Percentiles rank a stretch among this genome's conserved stretches.
Conservation (phyloP, 2,113 vertebrate species). For the Lathamus discolor region DNA sequence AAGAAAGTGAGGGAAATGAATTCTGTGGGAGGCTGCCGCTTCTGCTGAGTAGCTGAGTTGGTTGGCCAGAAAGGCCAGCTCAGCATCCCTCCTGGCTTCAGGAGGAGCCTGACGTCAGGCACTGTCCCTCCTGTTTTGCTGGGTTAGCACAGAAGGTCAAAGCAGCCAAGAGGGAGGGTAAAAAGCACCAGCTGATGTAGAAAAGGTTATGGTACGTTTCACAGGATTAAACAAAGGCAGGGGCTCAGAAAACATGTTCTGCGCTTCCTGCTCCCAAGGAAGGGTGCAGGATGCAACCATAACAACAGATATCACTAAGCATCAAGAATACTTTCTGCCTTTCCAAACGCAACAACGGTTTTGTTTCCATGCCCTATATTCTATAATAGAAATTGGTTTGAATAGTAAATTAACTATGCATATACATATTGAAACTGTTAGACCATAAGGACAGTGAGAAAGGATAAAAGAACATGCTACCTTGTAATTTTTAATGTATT, state of each 20-base stretch:
- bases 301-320: neutral
- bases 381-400: neutral
- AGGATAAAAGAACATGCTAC: conserved; percentile 37
- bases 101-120: neutral
- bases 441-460: conserved; percentile 12
- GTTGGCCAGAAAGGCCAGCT: neutral
- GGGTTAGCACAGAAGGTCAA: neutral
- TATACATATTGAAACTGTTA: neutral
- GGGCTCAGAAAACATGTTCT: neutral
- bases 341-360: neutral
- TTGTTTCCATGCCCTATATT: neutral
- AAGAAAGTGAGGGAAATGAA: neutral
- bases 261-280: neutral
- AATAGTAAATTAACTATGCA: neutral
- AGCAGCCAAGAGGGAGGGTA: neutral
- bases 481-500: conserved; percentile 60
- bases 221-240: neutral
- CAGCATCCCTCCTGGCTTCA: neutral
- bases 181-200: neutral
- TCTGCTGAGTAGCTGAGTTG: neutral
- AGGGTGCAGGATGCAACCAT: neutral
- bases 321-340: neutral
- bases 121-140: neutral
- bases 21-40: neutral
- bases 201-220: neutral